These are phyloP conservation scores for Etia nguti DNA, from an alignment of 2,113 vertebrate genomes.

Conservation along the genomic window DNA sequence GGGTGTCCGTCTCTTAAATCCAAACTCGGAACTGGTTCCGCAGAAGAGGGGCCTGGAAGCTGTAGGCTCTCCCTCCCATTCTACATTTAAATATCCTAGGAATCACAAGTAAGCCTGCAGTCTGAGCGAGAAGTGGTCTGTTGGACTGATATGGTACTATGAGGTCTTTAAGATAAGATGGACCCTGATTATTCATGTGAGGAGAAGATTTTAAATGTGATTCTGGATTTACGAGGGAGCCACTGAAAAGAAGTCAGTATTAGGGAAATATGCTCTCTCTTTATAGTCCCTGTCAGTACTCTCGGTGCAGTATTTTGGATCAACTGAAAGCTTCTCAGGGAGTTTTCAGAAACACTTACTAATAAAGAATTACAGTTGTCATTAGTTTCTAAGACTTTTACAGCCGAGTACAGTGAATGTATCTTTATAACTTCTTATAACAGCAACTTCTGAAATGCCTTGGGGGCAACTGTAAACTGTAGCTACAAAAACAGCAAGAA, in stretches of 20 bases:
- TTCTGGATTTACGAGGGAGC: not conserved
- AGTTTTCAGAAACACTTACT: not conserved
- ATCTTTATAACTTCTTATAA: not conserved
- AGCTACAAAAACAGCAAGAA: not conserved
- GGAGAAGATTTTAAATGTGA: not conserved
- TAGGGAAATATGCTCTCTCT: not conserved
- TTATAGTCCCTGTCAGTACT: not conserved
- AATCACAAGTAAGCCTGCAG: not conserved
- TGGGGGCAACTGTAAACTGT: not conserved
- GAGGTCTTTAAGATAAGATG: not conserved
- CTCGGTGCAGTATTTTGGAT: not conserved
- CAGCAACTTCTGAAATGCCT: not conserved
- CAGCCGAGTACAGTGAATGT: not conserved
- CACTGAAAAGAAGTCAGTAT: not conserved
- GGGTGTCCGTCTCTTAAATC: not conserved
- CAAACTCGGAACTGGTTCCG: not conserved
- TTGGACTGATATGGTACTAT: not conserved
- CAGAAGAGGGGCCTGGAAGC: not conserved
- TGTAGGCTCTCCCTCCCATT: not conserved
- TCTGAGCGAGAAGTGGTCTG: not conserved
- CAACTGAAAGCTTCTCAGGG: not conserved
- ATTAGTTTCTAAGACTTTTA: not conserved
- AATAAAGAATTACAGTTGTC: not conserved
- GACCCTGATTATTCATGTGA: not conserved
- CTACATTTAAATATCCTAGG: not conserved